phyloP scores from a whole-genome alignment of 1,140 invertebrate genomes.

The Apolygus lucorum region DNA sequence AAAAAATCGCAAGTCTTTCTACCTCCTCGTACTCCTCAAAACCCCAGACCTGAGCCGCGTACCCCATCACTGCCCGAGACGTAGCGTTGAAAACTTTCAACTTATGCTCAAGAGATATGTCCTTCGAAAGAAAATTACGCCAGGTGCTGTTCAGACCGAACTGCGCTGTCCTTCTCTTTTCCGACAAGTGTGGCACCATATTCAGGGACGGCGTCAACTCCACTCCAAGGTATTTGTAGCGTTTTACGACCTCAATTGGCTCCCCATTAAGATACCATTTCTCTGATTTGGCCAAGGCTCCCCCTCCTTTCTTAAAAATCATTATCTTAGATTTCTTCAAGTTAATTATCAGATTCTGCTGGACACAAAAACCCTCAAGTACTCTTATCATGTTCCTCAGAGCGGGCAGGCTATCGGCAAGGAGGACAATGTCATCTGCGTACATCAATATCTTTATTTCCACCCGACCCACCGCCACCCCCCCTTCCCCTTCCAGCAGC shows the following conservation, averaged over 20 bases:
- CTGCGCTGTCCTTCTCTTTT: not conserved
- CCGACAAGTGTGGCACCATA: not conserved
- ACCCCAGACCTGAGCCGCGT: not conserved
- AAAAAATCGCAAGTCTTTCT: not conserved
- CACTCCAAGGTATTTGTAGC: no score
- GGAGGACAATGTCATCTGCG: conserved; percentile 28
- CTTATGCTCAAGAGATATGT: not conserved
- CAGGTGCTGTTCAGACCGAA: not conserved
- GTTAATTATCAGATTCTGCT: conserved; percentile 28
- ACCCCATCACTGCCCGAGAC: not conserved
- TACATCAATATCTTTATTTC: conserved; percentile 23
- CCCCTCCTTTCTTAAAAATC: conserved; percentile 29
- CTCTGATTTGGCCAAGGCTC: not conserved
- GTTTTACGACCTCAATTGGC: not conserved
- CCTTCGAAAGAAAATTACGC: not conserved
- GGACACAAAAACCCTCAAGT: conserved; percentile 27
- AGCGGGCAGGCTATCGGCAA: conserved; percentile 16
- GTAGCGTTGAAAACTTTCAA: not conserved
- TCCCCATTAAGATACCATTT: not conserved
- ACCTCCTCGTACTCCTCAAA: not conserved
- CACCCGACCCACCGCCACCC: conserved; percentile 21
- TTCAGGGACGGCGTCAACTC: no score
- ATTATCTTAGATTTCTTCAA: conserved; percentile 32
- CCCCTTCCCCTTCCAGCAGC: not conserved
- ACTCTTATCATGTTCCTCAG: conserved; percentile 23